Evolutionary conservation across 2,113 vertebrate genomes (phyloP), one percentile per base, ranked within the genome.

Genomic region (Illadopsis cleaveri): DNA sequence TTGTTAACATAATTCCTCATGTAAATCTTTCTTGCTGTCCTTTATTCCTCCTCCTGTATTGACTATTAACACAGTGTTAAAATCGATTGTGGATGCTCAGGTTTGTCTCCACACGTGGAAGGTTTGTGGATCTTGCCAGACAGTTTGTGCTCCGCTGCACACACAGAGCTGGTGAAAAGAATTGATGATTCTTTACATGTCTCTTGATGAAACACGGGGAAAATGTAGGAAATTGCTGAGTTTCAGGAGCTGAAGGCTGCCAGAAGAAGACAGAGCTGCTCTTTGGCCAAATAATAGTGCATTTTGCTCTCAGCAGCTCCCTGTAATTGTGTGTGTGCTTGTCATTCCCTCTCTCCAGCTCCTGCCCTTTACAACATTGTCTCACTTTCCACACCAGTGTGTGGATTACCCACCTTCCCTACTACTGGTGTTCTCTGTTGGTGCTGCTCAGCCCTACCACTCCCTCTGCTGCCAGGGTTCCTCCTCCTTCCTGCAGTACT

Each of bases 361-460:
- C 21, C 35, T 37, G 10, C 30, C 40, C 82, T 50, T 35, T 8
- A 17, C 20, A 35, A 24, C 50, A 66, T 2, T n/a, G 6, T 33
- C 57, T 65, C 50, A 14, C 22, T 6, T 5, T n/a, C 76, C 61
- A n/a, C 25, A 35, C 37, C 40, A 60, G 15, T 0, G 2, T 73
- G 40, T 28, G 11, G 15, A 14, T 51, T 24, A 33, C 31, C 83
- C 61, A 12, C 57, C 30, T 61, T 70, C 19, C 35, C 38, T 24
- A 5, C 64, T 23, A 0, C 15, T 38, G 3, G 0, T 58, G 44
- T 4, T 45, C 56, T 45, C 44, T 44, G 1, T 15, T 16, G 37
- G 23, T 47, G n/a, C 50, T 75, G 50, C 76, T 50, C n/a, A 53
- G 38, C 65, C 33, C 45, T 82, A 56, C 25, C 50, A 37, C 47